Evolutionary conservation across 2,113 vertebrate species (phyloP), one percentile per base, ranked within the genome.

Genomic region (Phodopus roborovskii): DNA sequence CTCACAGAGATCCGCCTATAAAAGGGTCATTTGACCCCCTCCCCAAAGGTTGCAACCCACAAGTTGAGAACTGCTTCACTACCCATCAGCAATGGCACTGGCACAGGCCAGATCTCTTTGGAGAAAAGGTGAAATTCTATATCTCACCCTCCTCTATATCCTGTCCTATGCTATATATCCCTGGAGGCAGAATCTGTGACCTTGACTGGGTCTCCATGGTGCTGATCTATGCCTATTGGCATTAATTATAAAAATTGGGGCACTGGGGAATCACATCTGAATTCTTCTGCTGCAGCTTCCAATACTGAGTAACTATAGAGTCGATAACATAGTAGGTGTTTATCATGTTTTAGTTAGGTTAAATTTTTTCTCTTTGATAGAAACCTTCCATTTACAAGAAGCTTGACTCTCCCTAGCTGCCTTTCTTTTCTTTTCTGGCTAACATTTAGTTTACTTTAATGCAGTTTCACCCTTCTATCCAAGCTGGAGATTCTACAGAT

Each of bases 131-230:
- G 62, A 50, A 45, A 42, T 86, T 81, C 79, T 68, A 74, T 28
- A n/a, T 13, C 8, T 5, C 13, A 10, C 24, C 20, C 30, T 60
- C 45, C 79, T 75, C 62, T 87, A 2, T 16, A 20, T 15, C 2
- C 48, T 26, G 28, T 66, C n/a, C 12, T 58, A 5, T 7, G 4
- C 0, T 9, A 3, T 33, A 0, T 53, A 26, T 22, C 9, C 39
- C 53, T 20, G 12, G 15, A 3, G 3, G 11, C 10, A 71, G 7
- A 64, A 45, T 28, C 68, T 50, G 1, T 33, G 19, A 17, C 26
- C 2, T 11, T 10, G 16, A 22, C 7, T 0, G 17, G 0, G 0
- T 2, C 12, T 56, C 68, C 17, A 2, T 2, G 0, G 19, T 0
- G 0, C 60, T 15, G 9, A 24, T 16, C 28, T 24, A 26, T 39